Evolutionary conservation across 2,888 invertebrate genomes (phyloP).

Genomic region (Lutraria lutraria): DNA sequence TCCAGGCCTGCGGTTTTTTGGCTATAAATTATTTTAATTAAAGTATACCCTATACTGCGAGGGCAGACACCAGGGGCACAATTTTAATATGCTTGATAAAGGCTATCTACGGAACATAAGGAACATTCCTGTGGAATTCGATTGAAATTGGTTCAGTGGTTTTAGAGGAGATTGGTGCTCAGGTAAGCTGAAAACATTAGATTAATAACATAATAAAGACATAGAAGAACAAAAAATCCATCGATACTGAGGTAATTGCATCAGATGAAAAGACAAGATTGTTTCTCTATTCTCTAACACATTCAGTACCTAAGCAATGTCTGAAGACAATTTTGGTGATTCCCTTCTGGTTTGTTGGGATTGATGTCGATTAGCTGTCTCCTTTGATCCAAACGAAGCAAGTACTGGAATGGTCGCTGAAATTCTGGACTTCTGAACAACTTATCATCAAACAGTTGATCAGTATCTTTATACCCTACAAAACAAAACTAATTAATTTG

Average conservation of each 20-base stretch:
- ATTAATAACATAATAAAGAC: background rate
- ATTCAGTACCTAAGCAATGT: conserved; percentile 68
- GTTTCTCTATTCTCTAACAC: too few relatives aligned
- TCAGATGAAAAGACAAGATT: too few relatives aligned
- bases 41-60: too few relatives aligned
- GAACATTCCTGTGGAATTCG: too few relatives aligned
- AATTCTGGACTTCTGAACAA: conserved; percentile 75
- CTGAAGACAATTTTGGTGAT: conserved; percentile 64
- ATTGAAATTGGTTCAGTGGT: too few relatives aligned
- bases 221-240: background rate
- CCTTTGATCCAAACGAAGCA: conserved; percentile 63
- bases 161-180: too few relatives aligned
- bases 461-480: conserved; percentile 41
- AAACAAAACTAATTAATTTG: background rate
- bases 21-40: too few relatives aligned
- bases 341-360: conserved; percentile 52
- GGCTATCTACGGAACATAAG: too few relatives aligned
- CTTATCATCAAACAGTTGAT: conserved; percentile 76
- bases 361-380: conserved; percentile 54
- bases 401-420: conserved; percentile 80
- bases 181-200: too few relatives aligned
- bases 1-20: too few relatives aligned
- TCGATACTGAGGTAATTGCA: background rate
- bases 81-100: too few relatives aligned
- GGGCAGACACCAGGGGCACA: too few relatives aligned